phyloP scores from a whole-genome alignment of 1,140 invertebrate species.

The Bombus balteatus region DNA sequence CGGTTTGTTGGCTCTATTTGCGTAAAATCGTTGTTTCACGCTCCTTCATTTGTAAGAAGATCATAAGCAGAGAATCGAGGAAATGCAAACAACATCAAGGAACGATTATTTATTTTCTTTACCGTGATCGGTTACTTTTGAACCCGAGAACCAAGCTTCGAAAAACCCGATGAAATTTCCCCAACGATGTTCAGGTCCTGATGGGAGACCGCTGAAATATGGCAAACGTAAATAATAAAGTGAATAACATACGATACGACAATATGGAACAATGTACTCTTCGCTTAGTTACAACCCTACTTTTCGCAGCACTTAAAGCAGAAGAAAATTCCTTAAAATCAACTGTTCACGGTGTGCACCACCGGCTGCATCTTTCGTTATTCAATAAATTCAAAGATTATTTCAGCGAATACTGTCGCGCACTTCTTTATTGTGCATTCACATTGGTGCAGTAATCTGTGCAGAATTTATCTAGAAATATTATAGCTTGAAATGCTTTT shows the following conservation, averaged over 20 bases:
- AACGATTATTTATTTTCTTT: conserved; percentile 22
- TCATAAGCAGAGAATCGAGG: not conserved
- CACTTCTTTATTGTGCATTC: not conserved
- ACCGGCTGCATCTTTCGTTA: not conserved
- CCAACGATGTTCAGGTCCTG: not conserved
- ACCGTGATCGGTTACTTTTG: not conserved
- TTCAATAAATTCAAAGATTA: conserved; percentile 28
- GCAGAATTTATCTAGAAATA: not conserved
- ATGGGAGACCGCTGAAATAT: not conserved
- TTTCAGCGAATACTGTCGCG: not conserved
- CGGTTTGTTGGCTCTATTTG: not conserved
- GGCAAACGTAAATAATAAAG: conserved; percentile 4
- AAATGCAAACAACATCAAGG: not conserved
- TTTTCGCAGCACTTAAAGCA: not conserved
- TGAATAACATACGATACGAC: not conserved
- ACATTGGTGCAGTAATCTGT: not conserved
- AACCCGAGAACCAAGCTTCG: not conserved
- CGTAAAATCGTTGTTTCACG: not conserved
- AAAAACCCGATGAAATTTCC: not conserved
- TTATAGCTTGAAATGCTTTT: not conserved
- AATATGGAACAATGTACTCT: not conserved
- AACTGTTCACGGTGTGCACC: not conserved
- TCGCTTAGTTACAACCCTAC: not conserved
- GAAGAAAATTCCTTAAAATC: conserved; percentile 3
- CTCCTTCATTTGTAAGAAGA: not conserved